phyloP scores from a whole-genome alignment of 2,797 vertebrate species.

The Chrysolophus pictus region DNA sequence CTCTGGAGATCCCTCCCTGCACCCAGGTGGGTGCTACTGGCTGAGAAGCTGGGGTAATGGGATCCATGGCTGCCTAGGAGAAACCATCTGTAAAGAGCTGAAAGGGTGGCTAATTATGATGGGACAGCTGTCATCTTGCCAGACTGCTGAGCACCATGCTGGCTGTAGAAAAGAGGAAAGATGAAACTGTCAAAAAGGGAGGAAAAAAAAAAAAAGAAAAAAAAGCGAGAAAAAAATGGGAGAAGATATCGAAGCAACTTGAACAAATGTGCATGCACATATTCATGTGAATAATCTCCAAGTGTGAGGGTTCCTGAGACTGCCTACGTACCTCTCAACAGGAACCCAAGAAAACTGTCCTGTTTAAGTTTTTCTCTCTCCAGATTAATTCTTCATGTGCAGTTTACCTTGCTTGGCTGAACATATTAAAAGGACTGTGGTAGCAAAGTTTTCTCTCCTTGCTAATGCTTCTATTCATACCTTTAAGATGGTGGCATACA shows the following conservation, averaged over 20 bases:
- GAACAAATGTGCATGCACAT: background rate
- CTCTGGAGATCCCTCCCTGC: background rate
- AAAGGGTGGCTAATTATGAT: background rate
- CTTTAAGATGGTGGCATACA: background rate
- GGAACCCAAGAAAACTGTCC: background rate
- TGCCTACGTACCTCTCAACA: background rate
- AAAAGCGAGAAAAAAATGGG: background rate
- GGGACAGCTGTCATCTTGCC: background rate
- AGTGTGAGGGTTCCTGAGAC: background rate
- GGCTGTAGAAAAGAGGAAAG: background rate
- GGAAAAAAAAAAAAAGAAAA: background rate
- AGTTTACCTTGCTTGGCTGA: background rate
- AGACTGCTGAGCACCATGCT: fast-evolving
- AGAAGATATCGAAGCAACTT: background rate
- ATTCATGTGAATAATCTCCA: background rate
- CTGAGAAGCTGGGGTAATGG: background rate
- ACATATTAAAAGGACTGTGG: background rate
- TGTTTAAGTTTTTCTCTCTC: background rate
- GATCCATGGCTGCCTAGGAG: background rate
- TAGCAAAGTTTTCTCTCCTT: background rate
- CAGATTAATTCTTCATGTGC: background rate
- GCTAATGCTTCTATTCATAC: background rate
- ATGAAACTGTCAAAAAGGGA: background rate
- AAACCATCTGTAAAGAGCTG: background rate
- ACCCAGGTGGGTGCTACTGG: fast-evolving